Conservation (phyloP, 2,113 vertebrate species). For the Clinocottus analis region DNA sequence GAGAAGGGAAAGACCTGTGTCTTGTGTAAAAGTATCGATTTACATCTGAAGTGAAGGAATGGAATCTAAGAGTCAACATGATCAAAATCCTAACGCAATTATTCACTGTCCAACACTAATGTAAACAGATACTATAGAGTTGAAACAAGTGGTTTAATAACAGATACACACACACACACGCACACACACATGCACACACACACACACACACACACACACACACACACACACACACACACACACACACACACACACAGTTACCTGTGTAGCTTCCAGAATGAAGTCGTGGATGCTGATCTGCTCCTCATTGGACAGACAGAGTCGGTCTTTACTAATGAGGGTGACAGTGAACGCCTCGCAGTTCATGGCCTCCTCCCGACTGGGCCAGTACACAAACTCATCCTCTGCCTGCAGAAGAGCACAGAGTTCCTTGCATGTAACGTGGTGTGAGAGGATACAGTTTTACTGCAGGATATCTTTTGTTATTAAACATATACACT, state of each 20-base stretch:
- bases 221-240: constrained; percentile 1
- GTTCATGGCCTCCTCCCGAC: constrained; percentile 96
- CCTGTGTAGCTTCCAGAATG: constrained; percentile 97
- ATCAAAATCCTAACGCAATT: no score
- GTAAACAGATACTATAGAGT: no score
- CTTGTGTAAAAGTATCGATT: no score
- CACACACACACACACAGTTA: constrained; percentile 55
- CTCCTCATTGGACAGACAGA: constrained; percentile 95
- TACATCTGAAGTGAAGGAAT: no score
- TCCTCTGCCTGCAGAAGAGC: constrained; percentile 88
- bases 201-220: constrained; percentile 5
- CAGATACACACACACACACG: background rate
- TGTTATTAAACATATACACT: background rate
- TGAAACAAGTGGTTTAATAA: no score
- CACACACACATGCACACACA: background rate
- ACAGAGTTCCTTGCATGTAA: background rate
- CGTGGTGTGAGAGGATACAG: background rate
- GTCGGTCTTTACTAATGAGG: constrained; percentile 94
- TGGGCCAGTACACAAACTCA: constrained; percentile 97
- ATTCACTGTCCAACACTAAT: no score
- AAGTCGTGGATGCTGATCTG: constrained; percentile 97
- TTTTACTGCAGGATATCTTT: background rate
- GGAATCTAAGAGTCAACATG: no score
- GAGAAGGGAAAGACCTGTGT: no score
- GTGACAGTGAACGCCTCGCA: constrained; percentile 97